A percentile compares a stretch with the other conserved stretches of the same genome.
phyloP scores from a whole-genome alignment of 2,888 invertebrate species.

The Pinctada fucata region DNA sequence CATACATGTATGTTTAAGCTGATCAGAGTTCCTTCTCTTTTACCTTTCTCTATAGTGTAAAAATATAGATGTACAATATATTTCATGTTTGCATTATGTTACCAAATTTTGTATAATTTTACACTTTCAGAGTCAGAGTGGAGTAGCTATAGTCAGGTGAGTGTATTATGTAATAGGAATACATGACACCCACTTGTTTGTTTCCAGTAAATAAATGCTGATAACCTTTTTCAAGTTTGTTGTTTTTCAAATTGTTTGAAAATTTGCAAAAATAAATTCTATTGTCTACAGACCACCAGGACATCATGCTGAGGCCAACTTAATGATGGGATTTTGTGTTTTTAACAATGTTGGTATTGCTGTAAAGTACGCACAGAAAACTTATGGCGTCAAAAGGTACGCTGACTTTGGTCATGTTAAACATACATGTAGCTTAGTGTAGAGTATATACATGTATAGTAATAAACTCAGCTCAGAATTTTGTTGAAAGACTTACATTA shows the following conservation, averaged over 20 bases:
- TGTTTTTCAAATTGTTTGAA: too few relatives aligned
- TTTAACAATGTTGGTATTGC: conserved; percentile 92
- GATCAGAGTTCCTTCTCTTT: too few relatives aligned
- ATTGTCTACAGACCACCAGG: conserved; percentile 82
- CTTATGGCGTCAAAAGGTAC: conserved; percentile 53
- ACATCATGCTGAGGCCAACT: conserved; percentile 88
- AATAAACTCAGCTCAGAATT: too few relatives aligned
- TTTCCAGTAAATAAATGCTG: too few relatives aligned
- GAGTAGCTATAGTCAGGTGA: conserved; percentile 46
- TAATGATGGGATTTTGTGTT: conserved; percentile 89
- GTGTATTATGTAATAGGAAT: not conserved
- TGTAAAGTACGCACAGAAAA: conserved; percentile 84
- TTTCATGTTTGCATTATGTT: not conserved
- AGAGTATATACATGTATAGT: too few relatives aligned
- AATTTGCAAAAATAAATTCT: too few relatives aligned
- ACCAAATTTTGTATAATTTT: conserved; percentile 1
- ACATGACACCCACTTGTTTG: too few relatives aligned
- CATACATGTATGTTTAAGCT: too few relatives aligned
- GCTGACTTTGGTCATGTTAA: not conserved
- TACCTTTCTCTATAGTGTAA: not conserved
- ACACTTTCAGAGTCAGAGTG: conserved; percentile 45
- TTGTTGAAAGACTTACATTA: too few relatives aligned
- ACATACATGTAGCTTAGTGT: not conserved
- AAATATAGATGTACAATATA: not conserved
- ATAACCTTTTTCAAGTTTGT: too few relatives aligned